These are phyloP conservation scores for Laticauda colubrina DNA, from an alignment of 2,113 vertebrate species.

Conservation along the genomic window DNA sequence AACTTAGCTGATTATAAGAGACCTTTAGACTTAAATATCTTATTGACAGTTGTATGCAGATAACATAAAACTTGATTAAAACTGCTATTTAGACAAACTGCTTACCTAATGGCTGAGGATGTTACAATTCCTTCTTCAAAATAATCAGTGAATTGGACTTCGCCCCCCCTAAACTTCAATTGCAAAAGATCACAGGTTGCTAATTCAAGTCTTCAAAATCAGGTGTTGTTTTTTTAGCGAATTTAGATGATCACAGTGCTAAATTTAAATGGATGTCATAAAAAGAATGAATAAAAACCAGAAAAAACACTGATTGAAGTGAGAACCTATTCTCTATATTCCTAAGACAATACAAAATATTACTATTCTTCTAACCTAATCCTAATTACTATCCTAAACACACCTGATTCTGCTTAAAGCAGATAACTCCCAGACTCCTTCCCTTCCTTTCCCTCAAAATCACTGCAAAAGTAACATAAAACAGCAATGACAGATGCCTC, in stretches of 20 bases:
- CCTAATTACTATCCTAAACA: conserved; percentile 51
- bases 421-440: conserved; percentile 71
- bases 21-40: conserved; percentile 66
- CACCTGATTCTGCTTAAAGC: conserved; percentile 73
- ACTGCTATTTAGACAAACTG: conserved; percentile 51
- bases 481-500: conserved; percentile 56
- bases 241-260: conserved; percentile 32
- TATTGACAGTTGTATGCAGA: conserved; percentile 47
- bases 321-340: conserved; percentile 36
- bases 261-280: conserved; percentile 32
- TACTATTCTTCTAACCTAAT: conserved; percentile 51
- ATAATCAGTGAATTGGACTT: conserved; percentile 44
- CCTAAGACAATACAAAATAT: conserved; percentile 41
- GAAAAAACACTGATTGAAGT: conserved; percentile 26
- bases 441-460: conserved; percentile 64
- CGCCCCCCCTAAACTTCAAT: conserved; percentile 26
- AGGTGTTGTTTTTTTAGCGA: neutral
- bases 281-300: conserved; percentile 31
- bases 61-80: conserved; percentile 60
- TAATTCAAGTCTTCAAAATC: conserved; percentile 40
- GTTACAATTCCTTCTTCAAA: conserved; percentile 47
- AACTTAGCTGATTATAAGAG: conserved; percentile 55
- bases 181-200: conserved; percentile 29
- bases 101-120: conserved; percentile 51
- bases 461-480: conserved; percentile 55